Conservation (phyloP, 2,797 vertebrate species). For the Smutsia gigantea region DNA sequence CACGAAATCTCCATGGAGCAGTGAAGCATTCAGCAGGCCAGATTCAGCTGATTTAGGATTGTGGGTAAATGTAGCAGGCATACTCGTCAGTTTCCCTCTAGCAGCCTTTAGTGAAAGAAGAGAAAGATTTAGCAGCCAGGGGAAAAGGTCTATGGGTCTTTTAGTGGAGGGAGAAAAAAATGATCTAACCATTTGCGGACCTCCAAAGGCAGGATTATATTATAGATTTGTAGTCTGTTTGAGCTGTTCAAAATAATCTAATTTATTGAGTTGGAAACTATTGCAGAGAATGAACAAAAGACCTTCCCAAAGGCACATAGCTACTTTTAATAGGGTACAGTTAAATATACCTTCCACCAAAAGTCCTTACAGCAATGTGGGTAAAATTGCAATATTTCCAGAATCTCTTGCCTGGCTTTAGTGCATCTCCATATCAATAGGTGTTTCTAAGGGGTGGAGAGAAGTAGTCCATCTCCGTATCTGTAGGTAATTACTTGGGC, state of each 20-base stretch:
- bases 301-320: background rate
- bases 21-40: background rate
- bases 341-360: background rate
- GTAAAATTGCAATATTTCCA: too few species aligned
- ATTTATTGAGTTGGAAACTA: constrained; percentile 10
- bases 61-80: background rate
- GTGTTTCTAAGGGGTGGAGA: too few species aligned
- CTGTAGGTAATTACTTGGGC: too few species aligned
- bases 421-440: too few species aligned
- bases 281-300: constrained; percentile 19
- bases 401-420: too few species aligned
- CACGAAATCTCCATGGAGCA: background rate
- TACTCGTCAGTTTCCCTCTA: background rate
- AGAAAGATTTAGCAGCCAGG: background rate
- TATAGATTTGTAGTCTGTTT: background rate
- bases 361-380: constrained; percentile 18
- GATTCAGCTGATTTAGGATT: background rate
- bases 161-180: background rate
- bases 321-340: background rate
- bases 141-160: background rate
- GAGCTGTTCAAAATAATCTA: background rate
- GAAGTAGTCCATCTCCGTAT: too few species aligned
- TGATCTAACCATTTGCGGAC: background rate
- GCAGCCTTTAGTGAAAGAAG: background rate
- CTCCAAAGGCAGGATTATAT: background rate